phyloP scores from a whole-genome alignment of 2,888 invertebrate species.

The Orthosia cruda region DNA sequence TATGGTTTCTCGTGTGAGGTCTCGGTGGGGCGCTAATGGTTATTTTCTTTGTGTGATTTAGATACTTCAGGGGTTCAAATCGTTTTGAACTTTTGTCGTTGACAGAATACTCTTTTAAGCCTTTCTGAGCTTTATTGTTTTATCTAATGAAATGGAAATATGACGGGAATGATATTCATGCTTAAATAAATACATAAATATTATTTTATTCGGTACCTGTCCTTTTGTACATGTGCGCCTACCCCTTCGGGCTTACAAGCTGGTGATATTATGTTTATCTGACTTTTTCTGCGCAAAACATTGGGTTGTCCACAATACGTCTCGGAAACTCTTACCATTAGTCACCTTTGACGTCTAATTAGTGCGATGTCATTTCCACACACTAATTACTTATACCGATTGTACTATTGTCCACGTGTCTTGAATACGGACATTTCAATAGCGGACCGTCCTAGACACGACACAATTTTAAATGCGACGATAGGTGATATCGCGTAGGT shows the following conservation, averaged over 20 bases:
- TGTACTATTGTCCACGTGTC: conserved; percentile 65
- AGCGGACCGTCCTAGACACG: too few relatives aligned
- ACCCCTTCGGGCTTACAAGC: neutral
- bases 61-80: neutral
- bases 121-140: neutral
- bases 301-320: conserved; percentile 25
- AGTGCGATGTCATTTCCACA: conserved; percentile 80
- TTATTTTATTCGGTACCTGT: neutral
- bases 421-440: conserved; percentile 64
- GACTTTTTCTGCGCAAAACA: neutral
- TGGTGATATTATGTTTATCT: neutral
- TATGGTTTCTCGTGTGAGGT: conserved; percentile 45
- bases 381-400: conserved; percentile 83
- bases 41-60: conserved; percentile 22
- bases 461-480: too few relatives aligned
- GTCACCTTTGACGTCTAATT: conserved; percentile 85
- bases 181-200: neutral
- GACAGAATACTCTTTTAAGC: neutral
- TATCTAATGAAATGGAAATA: neutral
- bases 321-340: conserved; percentile 68
- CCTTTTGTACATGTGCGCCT: neutral
- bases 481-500: too few relatives aligned
- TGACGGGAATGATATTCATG: neutral
- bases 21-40: conserved; percentile 25
- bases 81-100: neutral